These are phyloP conservation scores for Zosterops pallidus DNA, from an alignment of 2,113 vertebrate genomes.

Conservation along the genomic window DNA sequence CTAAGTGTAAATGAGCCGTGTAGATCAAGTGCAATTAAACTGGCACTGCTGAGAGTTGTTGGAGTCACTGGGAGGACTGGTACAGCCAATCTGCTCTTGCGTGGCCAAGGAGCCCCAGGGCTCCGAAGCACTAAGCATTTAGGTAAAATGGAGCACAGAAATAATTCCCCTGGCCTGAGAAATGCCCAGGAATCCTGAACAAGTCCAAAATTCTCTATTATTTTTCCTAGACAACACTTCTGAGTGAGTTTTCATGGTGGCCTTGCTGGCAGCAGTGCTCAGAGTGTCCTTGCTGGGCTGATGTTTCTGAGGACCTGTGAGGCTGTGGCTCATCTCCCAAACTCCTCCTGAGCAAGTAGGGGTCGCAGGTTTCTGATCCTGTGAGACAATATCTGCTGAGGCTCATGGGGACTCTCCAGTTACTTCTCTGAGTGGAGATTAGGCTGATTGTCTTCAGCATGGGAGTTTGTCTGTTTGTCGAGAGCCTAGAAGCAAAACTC, in stretches of 20 bases:
- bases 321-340: neutral
- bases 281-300: neutral
- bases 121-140: neutral
- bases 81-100: neutral
- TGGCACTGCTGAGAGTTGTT: neutral
- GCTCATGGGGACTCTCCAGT: neutral
- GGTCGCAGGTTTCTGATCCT: neutral
- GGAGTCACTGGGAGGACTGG: neutral
- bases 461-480: neutral
- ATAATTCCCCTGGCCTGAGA: neutral
- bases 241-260: neutral
- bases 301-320: neutral
- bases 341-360: neutral
- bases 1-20: neutral
- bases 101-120: neutral
- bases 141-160: neutral
- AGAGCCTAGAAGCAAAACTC: neutral
- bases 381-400: neutral
- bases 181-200: neutral
- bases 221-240: neutral
- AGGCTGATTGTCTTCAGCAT: neutral
- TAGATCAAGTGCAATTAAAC: neutral
- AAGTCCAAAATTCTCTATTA: neutral
- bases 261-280: accelerated
- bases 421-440: neutral